These are phyloP conservation scores for Ophion obscuratus DNA, from an alignment of 2,888 invertebrate species.

Conservation along the genomic window DNA sequence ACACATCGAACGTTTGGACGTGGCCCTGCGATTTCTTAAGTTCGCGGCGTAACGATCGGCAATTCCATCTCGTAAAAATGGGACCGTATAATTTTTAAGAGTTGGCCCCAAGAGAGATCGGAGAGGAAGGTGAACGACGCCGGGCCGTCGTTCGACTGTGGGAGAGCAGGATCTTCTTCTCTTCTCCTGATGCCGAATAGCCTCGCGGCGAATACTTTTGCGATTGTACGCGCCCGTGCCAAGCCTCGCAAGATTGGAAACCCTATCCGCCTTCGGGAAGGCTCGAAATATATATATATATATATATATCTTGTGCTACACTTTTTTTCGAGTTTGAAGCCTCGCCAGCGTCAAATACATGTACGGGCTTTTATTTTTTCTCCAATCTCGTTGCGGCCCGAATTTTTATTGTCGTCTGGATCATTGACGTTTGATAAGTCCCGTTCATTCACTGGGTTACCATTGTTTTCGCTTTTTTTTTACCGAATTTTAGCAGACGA, in stretches of 20 bases:
- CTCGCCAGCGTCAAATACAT: not conserved
- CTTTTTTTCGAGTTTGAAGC: conserved; percentile 8
- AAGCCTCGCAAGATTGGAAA: conserved; percentile 22
- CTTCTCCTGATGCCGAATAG: conserved; percentile 24
- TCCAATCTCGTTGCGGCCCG: not conserved
- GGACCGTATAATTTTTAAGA: conserved; percentile 70
- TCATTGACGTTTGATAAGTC: not conserved
- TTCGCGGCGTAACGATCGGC: conserved; percentile 68
- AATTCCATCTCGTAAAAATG: conserved; percentile 70
- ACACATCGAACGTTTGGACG: conserved; percentile 6
- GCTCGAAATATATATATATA: not conserved
- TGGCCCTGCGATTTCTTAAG: conserved; percentile 60
- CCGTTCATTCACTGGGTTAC: not conserved
- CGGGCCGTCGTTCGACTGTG: conserved; percentile 41
- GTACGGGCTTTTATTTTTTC: not conserved
- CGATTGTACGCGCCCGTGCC: conserved; percentile 28
- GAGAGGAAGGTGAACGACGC: conserved; percentile 43
- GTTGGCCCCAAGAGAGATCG: conserved; percentile 47
- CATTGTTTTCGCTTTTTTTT: not conserved
- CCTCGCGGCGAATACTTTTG: conserved; percentile 48
- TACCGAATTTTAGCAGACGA: not conserved
- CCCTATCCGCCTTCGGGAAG: conserved; percentile 23
- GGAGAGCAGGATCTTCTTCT: conserved; percentile 3
- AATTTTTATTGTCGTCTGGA: not conserved
- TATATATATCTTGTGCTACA: not conserved